Evolutionary conservation across 1,140 invertebrate genomes (phyloP).

Genomic region (Polyergus mexicanus): DNA sequence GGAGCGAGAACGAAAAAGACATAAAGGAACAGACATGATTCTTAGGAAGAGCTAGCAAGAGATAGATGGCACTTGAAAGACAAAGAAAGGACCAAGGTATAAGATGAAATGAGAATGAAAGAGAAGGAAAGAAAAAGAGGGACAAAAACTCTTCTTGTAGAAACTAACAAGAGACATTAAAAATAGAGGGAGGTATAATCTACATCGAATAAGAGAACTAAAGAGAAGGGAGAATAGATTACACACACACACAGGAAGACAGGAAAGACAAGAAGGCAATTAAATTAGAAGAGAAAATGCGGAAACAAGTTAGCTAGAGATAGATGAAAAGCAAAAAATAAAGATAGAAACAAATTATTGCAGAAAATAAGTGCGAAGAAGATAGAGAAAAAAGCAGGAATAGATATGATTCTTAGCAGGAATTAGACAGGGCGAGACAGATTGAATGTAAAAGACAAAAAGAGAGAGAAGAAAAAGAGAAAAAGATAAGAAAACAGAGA

Average conservation of each 20-base stretch:
- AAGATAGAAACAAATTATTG: constrained; percentile 10
- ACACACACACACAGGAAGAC: background rate
- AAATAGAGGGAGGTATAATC: constrained; percentile 1
- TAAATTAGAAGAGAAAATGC: background rate
- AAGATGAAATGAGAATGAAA: constrained; percentile 18
- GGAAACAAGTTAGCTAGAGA: background rate
- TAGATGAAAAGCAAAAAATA: constrained; percentile 26
- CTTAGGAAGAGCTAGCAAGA: constrained; percentile 1
- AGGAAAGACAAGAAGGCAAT: constrained; percentile 27
- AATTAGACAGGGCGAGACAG: constrained; percentile 34
- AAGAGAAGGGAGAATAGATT: background rate
- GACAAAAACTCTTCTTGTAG: background rate
- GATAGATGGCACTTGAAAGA: constrained; percentile 12
- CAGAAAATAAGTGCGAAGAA: background rate
- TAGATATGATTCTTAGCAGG: constrained; percentile 10
- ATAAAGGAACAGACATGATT: background rate
- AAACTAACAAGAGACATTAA: constrained; percentile 36
- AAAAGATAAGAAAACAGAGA: background rate
- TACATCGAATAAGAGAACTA: constrained; percentile 29
- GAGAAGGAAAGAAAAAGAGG: constrained; percentile 23
- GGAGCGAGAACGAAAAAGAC: constrained; percentile 9
- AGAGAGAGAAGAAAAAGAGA: constrained; percentile 7
- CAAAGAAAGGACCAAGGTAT: constrained; percentile 1
- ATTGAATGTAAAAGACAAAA: constrained; percentile 25
- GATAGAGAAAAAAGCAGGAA: constrained; percentile 19